These are phyloP conservation scores for Sycobia sp. DNA, from an alignment of 1,140 invertebrate genomes.

Conservation along the genomic window DNA sequence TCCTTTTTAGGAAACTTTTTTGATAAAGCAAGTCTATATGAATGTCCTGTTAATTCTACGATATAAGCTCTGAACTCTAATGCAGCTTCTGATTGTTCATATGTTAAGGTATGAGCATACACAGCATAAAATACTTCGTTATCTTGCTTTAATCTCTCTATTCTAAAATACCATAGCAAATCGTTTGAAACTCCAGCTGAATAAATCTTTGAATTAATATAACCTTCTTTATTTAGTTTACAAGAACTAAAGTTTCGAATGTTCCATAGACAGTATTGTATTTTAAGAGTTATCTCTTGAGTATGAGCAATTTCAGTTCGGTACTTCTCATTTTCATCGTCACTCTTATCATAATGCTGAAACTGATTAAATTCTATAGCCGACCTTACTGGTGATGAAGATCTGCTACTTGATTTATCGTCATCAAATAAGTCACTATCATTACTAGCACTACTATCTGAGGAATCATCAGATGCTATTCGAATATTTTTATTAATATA, in stretches of 20 bases:
- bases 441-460: neutral
- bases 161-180: neutral
- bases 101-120: neutral
- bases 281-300: conserved; percentile 1
- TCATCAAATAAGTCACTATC: too few species aligned
- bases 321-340: conserved; percentile 1
- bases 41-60: neutral
- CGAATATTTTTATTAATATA: neutral
- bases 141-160: conserved; percentile 1
- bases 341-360: neutral
- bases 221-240: conserved; percentile 1
- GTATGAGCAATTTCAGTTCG: neutral
- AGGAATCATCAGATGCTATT: neutral
- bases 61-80: conserved; percentile 1
- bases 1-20: neutral
- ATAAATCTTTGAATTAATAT: conserved; percentile 10
- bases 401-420: neutral
- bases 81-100: neutral
- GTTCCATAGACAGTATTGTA: neutral
- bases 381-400: neutral
- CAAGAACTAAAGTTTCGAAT: neutral
- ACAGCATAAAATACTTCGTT: conserved; percentile 4
- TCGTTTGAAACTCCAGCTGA: neutral
- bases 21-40: neutral
- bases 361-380: neutral